Evolutionary conservation across 2,113 vertebrate genomes (phyloP), one percentile per base, ranked within the genome.

Genomic region (Eleginops maclovinus): DNA sequence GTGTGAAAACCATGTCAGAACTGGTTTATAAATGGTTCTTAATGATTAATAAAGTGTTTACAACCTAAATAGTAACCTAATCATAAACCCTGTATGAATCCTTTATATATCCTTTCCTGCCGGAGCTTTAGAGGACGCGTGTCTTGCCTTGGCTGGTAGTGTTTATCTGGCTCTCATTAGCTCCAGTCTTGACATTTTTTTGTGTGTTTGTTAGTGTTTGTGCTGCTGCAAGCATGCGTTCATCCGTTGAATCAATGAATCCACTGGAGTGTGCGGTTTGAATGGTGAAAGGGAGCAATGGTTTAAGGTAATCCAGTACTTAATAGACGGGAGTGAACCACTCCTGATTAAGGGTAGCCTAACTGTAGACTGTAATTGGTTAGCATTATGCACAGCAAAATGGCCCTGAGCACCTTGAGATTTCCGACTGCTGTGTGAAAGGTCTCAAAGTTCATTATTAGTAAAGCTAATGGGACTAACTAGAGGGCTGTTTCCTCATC

Each of bases 401-500:
- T 78, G 68, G 79, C 83, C 84, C 68, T 70, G 61, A 85, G 85
- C 82, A 87, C 75, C 65, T 36, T 81, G 69, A 58, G 77, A 71
- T 84, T 75, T 66, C 17, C 65, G 61, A 65, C 63, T 58, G 58
- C 67, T 49, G 70, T 72, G 69, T 80, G 64, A 83, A 79, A 84
- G 72, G 85, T 88, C 85, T 85, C 47, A 60, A 43, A 79, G 65
- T 81, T 87, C 64, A 84, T 88, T 82, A 87, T 86, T 81, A 83
- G 74, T 70, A 58, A 83, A 87, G 84, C 83, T 88, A 86, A 88
- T 89, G 73, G 76, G 83, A 65, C 62, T 66, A 84, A 86, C 87
- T 79, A 74, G 70, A 82, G 77, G 70, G 43, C 82, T 79, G 67
- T 83, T 81, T 85, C 72, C 80, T 84, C 81, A 77, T 89, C 64